A percentile compares a stretch with the other conserved stretches of the same genome.
Conservation (phyloP, 2,797 vertebrate species). For the Octomys mimax region DNA sequence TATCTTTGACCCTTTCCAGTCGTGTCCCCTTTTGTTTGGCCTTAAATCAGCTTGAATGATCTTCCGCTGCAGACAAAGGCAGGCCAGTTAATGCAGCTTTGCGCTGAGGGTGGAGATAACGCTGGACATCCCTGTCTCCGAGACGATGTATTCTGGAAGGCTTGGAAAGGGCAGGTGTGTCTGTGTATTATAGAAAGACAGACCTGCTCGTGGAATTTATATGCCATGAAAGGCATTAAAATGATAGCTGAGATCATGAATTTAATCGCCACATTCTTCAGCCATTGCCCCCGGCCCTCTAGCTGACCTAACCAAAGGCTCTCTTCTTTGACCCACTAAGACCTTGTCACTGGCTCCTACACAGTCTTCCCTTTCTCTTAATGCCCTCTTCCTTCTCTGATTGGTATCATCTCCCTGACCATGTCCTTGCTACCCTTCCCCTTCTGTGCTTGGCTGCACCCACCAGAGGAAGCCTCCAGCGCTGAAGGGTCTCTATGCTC, state of each 20-base stretch:
- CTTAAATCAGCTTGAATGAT: neutral
- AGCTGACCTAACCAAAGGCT: neutral
- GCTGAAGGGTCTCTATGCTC: fast-evolving
- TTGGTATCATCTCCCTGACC: neutral
- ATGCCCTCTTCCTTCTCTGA: neutral
- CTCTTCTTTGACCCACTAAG: neutral
- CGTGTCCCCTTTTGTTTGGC: neutral
- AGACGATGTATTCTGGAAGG: neutral
- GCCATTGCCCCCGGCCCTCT: neutral
- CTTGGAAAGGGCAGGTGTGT: constrained; percentile 61
- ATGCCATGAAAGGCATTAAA: neutral
- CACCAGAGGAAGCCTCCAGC: neutral
- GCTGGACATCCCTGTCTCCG: neutral
- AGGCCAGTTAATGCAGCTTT: neutral
- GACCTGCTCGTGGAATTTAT: neutral
- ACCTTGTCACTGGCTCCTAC: neutral
- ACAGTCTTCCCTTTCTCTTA: neutral
- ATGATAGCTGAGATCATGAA: neutral
- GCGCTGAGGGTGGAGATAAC: neutral
- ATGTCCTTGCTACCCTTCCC: neutral
- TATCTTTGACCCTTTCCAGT: neutral
- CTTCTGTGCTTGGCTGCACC: neutral
- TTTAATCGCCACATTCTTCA: neutral
- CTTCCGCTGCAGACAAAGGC: constrained; percentile 4
- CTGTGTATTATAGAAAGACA: constrained; percentile 62